These are phyloP conservation scores for Peromyscus californicus DNA, from an alignment of 2,113 vertebrate species.

Conservation along the genomic window DNA sequence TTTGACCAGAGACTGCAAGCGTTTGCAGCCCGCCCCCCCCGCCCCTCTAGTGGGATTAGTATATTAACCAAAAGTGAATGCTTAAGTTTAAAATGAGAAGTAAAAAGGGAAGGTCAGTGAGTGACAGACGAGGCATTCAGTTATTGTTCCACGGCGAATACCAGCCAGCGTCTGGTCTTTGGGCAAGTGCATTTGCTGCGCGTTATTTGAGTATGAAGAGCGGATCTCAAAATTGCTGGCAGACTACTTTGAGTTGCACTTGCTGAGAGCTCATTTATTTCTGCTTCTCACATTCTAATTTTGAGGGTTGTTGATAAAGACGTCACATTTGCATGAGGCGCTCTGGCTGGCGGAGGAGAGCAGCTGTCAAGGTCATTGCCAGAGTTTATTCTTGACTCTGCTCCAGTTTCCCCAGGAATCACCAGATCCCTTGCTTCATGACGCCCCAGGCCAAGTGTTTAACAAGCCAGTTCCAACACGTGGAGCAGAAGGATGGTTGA, in stretches of 20 bases:
- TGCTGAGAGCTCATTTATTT: slow-evolving; percentile 64
- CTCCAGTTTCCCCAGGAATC: slow-evolving; percentile 37
- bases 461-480: background rate
- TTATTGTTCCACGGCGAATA: background rate
- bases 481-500: background rate
- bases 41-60: background rate
- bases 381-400: slow-evolving; percentile 48
- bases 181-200: slow-evolving; percentile 23
- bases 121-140: background rate
- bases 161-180: background rate
- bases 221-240: slow-evolving; percentile 45
- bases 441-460: background rate
- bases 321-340: slow-evolving; percentile 68
- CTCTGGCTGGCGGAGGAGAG: slow-evolving; percentile 53
- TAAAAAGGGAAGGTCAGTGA: background rate
- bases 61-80: slow-evolving; percentile 21
- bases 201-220: slow-evolving; percentile 17
- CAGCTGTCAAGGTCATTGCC: slow-evolving; percentile 69
- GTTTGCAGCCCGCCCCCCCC: background rate
- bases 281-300: slow-evolving; percentile 73
- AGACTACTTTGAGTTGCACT: slow-evolving; percentile 48
- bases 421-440: background rate
- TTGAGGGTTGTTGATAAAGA: slow-evolving; percentile 67
- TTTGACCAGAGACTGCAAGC: slow-evolving; percentile 7
- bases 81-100: slow-evolving; percentile 21